Percentiles rank a stretch among this genome's conserved stretches.
These are phyloP conservation scores for Terrapene triunguis DNA, from an alignment of 2,113 vertebrate species.

Conservation along the genomic window DNA sequence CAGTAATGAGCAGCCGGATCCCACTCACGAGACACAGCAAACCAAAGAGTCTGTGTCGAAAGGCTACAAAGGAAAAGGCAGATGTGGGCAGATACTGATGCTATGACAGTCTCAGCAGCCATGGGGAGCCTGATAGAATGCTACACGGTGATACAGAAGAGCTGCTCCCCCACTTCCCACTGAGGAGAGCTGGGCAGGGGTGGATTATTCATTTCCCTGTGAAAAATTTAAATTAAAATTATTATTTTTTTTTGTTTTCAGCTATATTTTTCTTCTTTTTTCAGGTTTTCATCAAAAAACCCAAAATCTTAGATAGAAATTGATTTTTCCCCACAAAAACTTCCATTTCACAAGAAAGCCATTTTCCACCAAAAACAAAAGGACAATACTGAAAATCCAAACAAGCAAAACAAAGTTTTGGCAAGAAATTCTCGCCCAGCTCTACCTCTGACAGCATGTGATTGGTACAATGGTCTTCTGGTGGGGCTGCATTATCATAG, in stretches of 20 bases:
- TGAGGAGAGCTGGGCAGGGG: background rate
- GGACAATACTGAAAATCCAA: too few species aligned
- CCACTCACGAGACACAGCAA: too few species aligned
- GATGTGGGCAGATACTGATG: too few species aligned
- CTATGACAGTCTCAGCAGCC: background rate
- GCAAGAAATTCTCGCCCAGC: background rate
- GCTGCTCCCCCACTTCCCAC: too few species aligned
- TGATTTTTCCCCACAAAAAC: background rate
- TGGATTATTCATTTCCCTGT: slow-evolving; percentile 13
- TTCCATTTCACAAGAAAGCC: background rate
- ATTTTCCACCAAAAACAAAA: background rate
- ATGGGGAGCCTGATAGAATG: background rate
- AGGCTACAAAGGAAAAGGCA: too few species aligned
- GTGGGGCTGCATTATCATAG: rapidly evolving
- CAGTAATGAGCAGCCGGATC: too few species aligned
- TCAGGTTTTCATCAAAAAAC: background rate
- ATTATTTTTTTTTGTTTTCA: background rate
- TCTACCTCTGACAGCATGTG: background rate
- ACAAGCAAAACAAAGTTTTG: too few species aligned
- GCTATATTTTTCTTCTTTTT: background rate
- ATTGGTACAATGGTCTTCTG: background rate
- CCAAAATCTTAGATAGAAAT: background rate
- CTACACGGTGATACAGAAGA: background rate
- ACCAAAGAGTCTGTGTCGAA: too few species aligned
- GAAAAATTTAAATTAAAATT: slow-evolving; percentile 16